Percentiles rank a stretch among this genome's conserved stretches.
Conservation (phyloP, 2,888 invertebrate species). For the Trissolcus brochymenae region DNA sequence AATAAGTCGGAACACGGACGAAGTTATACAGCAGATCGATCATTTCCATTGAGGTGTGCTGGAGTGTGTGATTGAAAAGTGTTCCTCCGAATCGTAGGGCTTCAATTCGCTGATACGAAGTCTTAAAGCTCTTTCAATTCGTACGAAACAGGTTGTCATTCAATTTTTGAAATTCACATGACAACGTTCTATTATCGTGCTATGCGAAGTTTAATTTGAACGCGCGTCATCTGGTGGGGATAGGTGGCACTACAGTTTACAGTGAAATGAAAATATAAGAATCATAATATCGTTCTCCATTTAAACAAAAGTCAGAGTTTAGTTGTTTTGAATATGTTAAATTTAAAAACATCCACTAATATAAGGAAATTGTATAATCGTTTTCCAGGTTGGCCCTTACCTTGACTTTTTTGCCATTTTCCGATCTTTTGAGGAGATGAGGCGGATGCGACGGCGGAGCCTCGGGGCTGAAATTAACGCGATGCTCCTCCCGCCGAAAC, state of each 20-base stretch:
- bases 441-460: slow-evolving; percentile 78
- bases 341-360: too few species aligned
- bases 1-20: neutral
- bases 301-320: neutral
- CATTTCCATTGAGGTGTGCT: neutral
- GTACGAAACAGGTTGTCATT: neutral
- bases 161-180: neutral
- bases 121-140: slow-evolving; percentile 1
- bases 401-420: slow-evolving; percentile 85
- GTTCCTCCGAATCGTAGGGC: neutral
- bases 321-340: neutral
- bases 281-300: neutral
- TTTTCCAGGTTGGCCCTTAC: slow-evolving; percentile 75
- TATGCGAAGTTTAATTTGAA: neutral
- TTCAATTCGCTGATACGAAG: neutral
- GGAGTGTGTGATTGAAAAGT: slow-evolving; percentile 18
- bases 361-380: too few species aligned
- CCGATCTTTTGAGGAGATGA: slow-evolving; percentile 81
- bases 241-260: neutral
- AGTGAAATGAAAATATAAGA: neutral
- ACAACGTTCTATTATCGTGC: too few species aligned
- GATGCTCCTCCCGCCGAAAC: slow-evolving; percentile 64
- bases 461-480: slow-evolving; percentile 78
- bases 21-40: slow-evolving; percentile 1
- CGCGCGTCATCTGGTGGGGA: too few species aligned